Percentiles rank a stretch among this genome's conserved stretches.
Conservation (phyloP, 2,113 vertebrate genomes). For the Tauraco erythrolophus region DNA sequence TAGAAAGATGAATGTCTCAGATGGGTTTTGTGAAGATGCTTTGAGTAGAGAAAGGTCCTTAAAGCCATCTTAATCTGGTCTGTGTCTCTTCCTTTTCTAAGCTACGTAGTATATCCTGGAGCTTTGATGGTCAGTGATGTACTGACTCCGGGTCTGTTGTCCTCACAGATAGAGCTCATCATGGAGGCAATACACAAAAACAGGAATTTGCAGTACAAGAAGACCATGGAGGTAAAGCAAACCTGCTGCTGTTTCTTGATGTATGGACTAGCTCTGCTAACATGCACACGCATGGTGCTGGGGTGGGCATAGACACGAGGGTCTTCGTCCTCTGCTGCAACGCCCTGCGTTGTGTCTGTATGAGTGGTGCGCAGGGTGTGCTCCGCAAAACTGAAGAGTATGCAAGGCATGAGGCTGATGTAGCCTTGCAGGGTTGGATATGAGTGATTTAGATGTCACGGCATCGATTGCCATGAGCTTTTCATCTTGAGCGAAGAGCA, state of each 20-base stretch:
- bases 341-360: accelerated
- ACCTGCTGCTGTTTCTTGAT: background rate
- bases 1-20: background rate
- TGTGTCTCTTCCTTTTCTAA: background rate
- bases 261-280: background rate
- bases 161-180: conserved; percentile 85
- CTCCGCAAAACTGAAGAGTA: background rate
- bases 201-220: conserved; percentile 89
- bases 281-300: accelerated
- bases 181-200: conserved; percentile 94
- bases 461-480: background rate
- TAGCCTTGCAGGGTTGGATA: background rate
- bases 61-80: background rate
- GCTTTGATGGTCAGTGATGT: background rate
- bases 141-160: background rate
- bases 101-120: accelerated
- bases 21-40: background rate
- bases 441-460: background rate
- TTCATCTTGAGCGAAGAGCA: background rate
- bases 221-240: conserved; percentile 91
- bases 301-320: background rate
- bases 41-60: background rate
- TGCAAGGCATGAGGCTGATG: accelerated
- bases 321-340: background rate
- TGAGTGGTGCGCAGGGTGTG: background rate